Evolutionary conservation across 2,888 invertebrate species (phyloP).

Genomic region (Linnaemya tessellans): DNA sequence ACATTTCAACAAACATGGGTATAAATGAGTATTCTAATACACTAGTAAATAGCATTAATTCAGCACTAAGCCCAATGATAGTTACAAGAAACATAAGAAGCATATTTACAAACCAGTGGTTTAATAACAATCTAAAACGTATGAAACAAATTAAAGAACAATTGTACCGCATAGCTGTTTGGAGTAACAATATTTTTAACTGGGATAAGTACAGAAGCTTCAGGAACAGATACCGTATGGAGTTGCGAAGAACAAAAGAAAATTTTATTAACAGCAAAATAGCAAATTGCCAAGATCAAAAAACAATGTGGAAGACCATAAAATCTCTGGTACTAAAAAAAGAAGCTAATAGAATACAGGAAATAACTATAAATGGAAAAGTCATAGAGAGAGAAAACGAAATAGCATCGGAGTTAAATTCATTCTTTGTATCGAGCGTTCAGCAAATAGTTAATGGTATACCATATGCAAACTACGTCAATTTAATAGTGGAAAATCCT

Average conservation of each 20-base stretch:
- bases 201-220: background rate
- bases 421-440: slow-evolving; percentile 12
- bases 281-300: background rate
- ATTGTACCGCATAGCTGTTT: background rate
- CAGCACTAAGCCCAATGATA: background rate
- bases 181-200: background rate
- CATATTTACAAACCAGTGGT: background rate
- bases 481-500: slow-evolving; percentile 5
- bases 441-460: background rate
- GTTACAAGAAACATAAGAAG: background rate
- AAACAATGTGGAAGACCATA: slow-evolving; percentile 8
- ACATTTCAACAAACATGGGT: no score
- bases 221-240: background rate
- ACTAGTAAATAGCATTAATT: no score
- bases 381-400: background rate
- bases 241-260: background rate
- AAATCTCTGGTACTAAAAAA: no score
- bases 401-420: slow-evolving; percentile 8
- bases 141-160: slow-evolving; percentile 28
- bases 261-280: slow-evolving; percentile 6
- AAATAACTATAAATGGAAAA: slow-evolving; percentile 11
- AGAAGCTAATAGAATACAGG: no score
- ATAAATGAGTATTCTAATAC: no score
- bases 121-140: slow-evolving; percentile 6
- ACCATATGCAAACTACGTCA: background rate